These are phyloP conservation scores for Distichodus sexfasciatus DNA, from an alignment of 2,797 vertebrate genomes.

Conservation along the genomic window DNA sequence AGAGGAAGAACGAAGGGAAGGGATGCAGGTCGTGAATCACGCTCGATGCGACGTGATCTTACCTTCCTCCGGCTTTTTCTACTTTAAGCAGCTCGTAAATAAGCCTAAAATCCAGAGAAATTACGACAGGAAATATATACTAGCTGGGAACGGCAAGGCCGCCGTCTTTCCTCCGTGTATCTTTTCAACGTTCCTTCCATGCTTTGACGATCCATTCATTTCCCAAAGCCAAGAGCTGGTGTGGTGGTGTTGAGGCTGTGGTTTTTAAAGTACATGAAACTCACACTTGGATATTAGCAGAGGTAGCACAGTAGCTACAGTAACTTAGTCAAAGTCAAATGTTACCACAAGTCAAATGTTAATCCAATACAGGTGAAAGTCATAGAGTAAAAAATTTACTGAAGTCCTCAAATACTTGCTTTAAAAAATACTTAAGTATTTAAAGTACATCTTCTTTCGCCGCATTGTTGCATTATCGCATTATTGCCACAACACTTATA, in stretches of 20 bases:
- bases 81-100: constrained; percentile 35
- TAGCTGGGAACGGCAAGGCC: constrained; percentile 43
- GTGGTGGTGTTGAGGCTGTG: constrained; percentile 38
- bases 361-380: too few species aligned
- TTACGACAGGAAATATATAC: constrained; percentile 46
- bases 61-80: constrained; percentile 15
- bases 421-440: too few species aligned
- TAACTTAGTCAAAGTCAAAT: too few species aligned
- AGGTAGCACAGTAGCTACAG: constrained; percentile 25
- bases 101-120: constrained; percentile 22
- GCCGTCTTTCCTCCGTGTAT: constrained; percentile 32
- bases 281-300: constrained; percentile 58
- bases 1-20: neutral
- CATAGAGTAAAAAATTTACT: too few species aligned
- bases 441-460: too few species aligned
- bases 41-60: constrained; percentile 17
- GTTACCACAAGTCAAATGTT: too few species aligned
- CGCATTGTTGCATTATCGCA: too few species aligned
- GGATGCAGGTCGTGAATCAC: neutral
- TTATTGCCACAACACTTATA: too few species aligned
- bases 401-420: too few species aligned
- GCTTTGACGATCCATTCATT: constrained; percentile 34
- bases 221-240: constrained; percentile 7
- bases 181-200: constrained; percentile 19
- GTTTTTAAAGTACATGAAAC: constrained; percentile 33